A percentile compares a stretch with the other conserved stretches of the same genome.
Conservation (phyloP, 92 coral and sea anemone genomes). For the Epizoanthus ramosus region DNA sequence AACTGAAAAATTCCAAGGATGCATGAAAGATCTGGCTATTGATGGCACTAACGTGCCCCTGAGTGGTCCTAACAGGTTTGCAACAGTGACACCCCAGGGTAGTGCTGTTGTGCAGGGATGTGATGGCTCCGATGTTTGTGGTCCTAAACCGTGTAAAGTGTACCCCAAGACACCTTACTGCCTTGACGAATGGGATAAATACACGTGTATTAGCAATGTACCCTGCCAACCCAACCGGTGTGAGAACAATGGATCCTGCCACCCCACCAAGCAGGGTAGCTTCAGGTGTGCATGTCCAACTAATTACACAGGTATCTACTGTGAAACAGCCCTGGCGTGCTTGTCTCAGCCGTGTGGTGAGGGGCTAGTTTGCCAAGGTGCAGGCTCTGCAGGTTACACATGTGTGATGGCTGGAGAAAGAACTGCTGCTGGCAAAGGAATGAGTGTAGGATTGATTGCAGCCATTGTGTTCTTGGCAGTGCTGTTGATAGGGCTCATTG, state of each 20-base stretch:
- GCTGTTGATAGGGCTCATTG: slow-evolving; percentile 74
- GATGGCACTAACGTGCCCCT: slow-evolving; percentile 76
- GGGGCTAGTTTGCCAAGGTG: slow-evolving; percentile 37
- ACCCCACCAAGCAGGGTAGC: slow-evolving; percentile 68
- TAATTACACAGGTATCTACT: slow-evolving; percentile 60
- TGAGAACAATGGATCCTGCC: slow-evolving; percentile 68
- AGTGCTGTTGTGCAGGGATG: slow-evolving; percentile 81
- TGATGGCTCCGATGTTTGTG: slow-evolving; percentile 69
- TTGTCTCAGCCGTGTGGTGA: slow-evolving; percentile 41
- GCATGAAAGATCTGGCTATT: slow-evolving; percentile 81
- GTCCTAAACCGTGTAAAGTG: slow-evolving; percentile 70
- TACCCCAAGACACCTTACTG: slow-evolving; percentile 69
- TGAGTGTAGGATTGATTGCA: slow-evolving; percentile 89
- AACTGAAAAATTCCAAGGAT: slow-evolving; percentile 75
- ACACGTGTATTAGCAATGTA: slow-evolving; percentile 76
- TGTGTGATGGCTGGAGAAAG: slow-evolving; percentile 34
- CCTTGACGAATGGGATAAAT: slow-evolving; percentile 85
- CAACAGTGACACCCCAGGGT: slow-evolving; percentile 63
- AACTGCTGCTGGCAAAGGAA: slow-evolving; percentile 25
- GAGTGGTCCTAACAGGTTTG: slow-evolving; percentile 81
- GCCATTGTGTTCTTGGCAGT: slow-evolving; percentile 88
- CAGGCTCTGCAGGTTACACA: slow-evolving; percentile 25
- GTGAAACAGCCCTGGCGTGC: slow-evolving; percentile 55
- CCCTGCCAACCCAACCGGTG: slow-evolving; percentile 80
- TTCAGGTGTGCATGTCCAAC: slow-evolving; percentile 69